Percentiles rank a stretch among this genome's conserved stretches.
These are phyloP conservation scores for Hippocampus mohnikei DNA, from an alignment of 2,113 vertebrate genomes.

Conservation along the genomic window DNA sequence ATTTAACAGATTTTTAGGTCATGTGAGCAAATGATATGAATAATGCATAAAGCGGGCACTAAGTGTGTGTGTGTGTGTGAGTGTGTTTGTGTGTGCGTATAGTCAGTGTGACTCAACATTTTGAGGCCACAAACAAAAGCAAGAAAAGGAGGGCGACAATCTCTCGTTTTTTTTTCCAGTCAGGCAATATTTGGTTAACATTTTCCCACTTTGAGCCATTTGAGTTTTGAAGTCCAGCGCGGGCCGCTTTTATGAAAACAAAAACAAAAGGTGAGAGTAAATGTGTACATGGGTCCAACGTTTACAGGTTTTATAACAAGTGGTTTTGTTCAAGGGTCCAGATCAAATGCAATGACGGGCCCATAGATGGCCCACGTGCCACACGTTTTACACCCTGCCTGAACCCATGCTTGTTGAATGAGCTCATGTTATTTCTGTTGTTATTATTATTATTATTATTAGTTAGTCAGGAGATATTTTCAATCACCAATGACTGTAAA, in stretches of 20 bases:
- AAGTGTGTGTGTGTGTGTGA: too few species aligned
- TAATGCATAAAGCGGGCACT: constrained; percentile 58
- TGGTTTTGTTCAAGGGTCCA: neutral
- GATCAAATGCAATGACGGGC: neutral
- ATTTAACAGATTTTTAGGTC: constrained; percentile 74
- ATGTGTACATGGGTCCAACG: neutral
- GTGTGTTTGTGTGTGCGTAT: neutral
- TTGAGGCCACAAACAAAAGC: constrained; percentile 25
- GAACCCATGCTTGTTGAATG: neutral
- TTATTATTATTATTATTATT: too few species aligned
- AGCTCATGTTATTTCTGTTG: neutral
- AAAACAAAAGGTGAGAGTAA: neutral
- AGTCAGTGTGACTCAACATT: constrained; percentile 59
- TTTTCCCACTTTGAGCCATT: neutral
- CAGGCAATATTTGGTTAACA: neutral
- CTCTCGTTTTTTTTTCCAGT: neutral
- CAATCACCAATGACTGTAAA: neutral
- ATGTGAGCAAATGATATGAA: constrained; percentile 73
- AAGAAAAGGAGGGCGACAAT: neutral
- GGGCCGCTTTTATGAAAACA: neutral
- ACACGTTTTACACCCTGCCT: neutral
- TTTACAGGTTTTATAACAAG: neutral
- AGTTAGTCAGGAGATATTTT: neutral
- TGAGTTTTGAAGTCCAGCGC: neutral
- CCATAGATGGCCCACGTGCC: neutral